These are phyloP conservation scores for Quiscalus mexicanus DNA, from an alignment of 2,113 vertebrate species.

Conservation along the genomic window DNA sequence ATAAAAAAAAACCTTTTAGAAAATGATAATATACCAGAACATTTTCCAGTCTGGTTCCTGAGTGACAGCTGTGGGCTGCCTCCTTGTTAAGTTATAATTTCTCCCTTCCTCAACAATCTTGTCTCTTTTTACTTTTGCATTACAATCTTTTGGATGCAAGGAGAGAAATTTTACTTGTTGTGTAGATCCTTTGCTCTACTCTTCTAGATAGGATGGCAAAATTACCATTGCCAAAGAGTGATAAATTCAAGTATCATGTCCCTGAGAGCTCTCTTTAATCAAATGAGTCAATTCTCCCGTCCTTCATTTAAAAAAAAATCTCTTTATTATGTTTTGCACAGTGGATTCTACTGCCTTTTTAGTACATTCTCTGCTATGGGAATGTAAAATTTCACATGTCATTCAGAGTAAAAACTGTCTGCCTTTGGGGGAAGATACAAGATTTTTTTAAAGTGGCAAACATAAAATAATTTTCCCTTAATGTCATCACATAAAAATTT, in stretches of 20 bases:
- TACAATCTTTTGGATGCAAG: background rate
- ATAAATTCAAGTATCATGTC: background rate
- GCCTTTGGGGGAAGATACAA: background rate
- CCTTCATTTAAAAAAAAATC: background rate
- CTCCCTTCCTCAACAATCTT: background rate
- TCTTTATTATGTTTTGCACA: background rate
- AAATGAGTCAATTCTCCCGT: background rate
- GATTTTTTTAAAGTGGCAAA: background rate
- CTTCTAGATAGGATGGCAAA: background rate
- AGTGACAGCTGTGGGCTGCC: background rate
- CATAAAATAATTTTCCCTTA: background rate
- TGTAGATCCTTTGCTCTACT: background rate
- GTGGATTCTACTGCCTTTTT: background rate
- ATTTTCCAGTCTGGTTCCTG: slow-evolving; percentile 19
- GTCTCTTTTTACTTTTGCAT: background rate
- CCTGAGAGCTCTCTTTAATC: background rate
- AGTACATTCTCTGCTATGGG: background rate
- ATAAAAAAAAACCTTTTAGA: slow-evolving; percentile 12
- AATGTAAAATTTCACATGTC: background rate
- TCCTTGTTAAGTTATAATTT: background rate
- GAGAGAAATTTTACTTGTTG: background rate
- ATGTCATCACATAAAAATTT: background rate
- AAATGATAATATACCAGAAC: background rate
- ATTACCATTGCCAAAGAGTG: background rate
- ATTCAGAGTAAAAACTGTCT: background rate